These are phyloP conservation scores for Malurus alboscapulatus DNA, from an alignment of 2,113 vertebrate genomes.

Conservation along the genomic window DNA sequence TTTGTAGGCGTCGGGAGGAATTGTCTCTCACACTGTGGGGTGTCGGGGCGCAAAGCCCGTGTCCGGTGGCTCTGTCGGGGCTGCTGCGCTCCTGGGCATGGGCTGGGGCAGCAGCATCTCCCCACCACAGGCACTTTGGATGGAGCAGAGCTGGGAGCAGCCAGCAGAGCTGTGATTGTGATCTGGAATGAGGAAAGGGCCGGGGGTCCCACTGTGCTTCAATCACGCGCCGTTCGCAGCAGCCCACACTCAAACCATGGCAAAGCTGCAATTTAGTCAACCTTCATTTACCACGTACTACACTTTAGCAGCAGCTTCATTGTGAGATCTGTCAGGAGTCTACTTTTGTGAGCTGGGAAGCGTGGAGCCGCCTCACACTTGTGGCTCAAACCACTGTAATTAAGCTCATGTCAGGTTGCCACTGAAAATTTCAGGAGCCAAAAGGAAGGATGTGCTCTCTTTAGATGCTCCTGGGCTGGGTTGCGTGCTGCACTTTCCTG, in stretches of 20 bases:
- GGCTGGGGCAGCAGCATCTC: not conserved
- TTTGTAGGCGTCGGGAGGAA: not conserved
- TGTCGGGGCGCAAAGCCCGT: rapidly evolving
- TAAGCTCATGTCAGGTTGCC: constrained; percentile 28
- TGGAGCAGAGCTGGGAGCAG: not conserved
- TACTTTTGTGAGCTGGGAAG: not conserved
- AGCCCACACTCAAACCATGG: not conserved
- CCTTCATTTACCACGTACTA: constrained; percentile 34
- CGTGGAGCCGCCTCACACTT: not conserved
- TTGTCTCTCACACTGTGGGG: not conserved
- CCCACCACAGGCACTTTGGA: not conserved
- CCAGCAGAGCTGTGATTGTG: not conserved
- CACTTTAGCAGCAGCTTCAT: constrained; percentile 18
- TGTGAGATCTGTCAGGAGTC: constrained; percentile 2
- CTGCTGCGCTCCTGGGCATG: rapidly evolving
- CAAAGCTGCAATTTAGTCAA: constrained; percentile 36
- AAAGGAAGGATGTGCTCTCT: not conserved
- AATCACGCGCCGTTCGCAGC: not conserved
- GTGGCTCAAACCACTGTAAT: constrained; percentile 30
- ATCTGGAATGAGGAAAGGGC: not conserved
- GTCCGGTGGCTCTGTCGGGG: not conserved
- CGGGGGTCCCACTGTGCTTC: not conserved
- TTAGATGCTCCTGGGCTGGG: not conserved
- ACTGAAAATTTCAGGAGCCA: not conserved
- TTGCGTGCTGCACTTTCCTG: not conserved